Evolutionary conservation across 2,888 invertebrate species (phyloP).

Genomic region (Netelia virgata): DNA sequence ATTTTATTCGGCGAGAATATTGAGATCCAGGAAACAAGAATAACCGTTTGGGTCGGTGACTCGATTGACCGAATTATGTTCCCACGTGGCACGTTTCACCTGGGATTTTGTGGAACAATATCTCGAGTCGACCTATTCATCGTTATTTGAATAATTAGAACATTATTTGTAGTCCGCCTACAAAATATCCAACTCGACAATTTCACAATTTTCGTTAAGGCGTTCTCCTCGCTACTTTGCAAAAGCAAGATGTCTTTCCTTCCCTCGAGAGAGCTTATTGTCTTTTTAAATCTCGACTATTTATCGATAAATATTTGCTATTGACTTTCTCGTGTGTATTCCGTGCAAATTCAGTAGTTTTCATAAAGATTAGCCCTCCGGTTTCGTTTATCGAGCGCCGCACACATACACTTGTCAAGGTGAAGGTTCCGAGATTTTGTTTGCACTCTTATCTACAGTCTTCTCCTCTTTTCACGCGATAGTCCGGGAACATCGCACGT

Average conservation of each 20-base stretch:
- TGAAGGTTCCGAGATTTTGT: slow-evolving; percentile 43
- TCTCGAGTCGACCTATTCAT: neutral
- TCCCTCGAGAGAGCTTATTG: neutral
- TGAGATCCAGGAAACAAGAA: slow-evolving; percentile 14
- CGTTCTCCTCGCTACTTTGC: neutral
- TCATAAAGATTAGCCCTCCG: slow-evolving; percentile 12
- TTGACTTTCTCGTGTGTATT: slow-evolving; percentile 20
- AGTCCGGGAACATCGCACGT: neutral
- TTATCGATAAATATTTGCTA: slow-evolving; percentile 37
- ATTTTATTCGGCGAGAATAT: slow-evolving; percentile 6
- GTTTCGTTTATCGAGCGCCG: slow-evolving; percentile 23
- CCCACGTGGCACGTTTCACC: neutral
- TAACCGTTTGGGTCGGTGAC: neutral
- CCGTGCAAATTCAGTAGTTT: slow-evolving; percentile 46
- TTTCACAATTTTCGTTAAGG: neutral
- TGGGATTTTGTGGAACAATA: neutral
- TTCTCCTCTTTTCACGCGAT: neutral
- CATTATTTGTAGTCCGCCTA: neutral
- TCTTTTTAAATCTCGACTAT: slow-evolving; percentile 1
- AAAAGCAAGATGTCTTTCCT: neutral
- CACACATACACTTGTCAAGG: slow-evolving; percentile 35
- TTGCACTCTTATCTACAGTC: slow-evolving; percentile 42
- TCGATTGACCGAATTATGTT: neutral
- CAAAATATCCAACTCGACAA: neutral
- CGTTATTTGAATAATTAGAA: neutral